Conservation (phyloP, 2,888 invertebrate species). For the Bombylius major region DNA sequence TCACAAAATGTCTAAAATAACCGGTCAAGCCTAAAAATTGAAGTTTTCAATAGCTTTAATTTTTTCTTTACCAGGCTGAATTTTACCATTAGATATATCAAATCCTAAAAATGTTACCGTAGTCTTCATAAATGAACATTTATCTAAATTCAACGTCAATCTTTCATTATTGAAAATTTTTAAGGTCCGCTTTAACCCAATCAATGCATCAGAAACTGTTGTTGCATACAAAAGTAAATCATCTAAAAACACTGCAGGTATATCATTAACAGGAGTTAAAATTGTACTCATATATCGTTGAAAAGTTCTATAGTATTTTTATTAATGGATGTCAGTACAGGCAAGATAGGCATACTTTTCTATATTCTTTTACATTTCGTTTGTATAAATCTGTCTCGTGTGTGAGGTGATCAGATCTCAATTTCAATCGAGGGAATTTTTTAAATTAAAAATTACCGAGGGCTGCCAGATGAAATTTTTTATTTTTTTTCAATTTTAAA, state of each 20-base stretch:
- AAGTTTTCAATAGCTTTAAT: constrained; percentile 15
- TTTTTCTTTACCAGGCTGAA: constrained; percentile 18
- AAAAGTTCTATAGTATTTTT: too few species aligned
- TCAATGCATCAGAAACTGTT: constrained; percentile 11
- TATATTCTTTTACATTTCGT: too few species aligned
- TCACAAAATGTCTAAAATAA: constrained; percentile 21
- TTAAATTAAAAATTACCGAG: too few species aligned
- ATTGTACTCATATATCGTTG: constrained; percentile 18
- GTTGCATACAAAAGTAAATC: constrained; percentile 18
- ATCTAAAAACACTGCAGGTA: constrained; percentile 16
- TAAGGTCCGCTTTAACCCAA: background rate
- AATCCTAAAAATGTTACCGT: constrained; percentile 17
- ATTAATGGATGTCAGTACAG: too few species aligned
- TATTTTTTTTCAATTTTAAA: too few species aligned
- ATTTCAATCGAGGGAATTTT: too few species aligned
- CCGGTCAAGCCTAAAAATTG: constrained; percentile 20
- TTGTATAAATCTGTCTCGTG: too few species aligned
- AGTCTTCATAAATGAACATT: constrained; percentile 16
- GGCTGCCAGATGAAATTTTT: too few species aligned
- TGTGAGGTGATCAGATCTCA: too few species aligned
- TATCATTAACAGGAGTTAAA: background rate
- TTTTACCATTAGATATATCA: constrained; percentile 14
- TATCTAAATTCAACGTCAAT: constrained; percentile 4
- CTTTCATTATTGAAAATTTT: background rate
- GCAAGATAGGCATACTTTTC: too few species aligned